Conservation (phyloP, 2,797 vertebrate genomes). For the Siniperca undulata region DNA sequence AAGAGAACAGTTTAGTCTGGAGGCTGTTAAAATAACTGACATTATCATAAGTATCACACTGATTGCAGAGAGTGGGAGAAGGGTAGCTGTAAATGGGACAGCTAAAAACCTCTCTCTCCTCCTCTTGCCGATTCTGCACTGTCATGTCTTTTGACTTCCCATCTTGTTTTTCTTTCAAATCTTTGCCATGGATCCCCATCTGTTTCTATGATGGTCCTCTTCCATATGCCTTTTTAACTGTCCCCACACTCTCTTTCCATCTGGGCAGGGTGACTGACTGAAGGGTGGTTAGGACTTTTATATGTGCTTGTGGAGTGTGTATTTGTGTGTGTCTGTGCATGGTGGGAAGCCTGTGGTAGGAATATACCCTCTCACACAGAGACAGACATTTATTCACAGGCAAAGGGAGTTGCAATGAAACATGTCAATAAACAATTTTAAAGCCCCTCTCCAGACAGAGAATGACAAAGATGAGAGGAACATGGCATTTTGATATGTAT, state of each 20-base stretch:
- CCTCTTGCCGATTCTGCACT: background rate
- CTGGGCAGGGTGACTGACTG: slow-evolving; percentile 25
- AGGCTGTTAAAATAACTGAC: slow-evolving; percentile 29
- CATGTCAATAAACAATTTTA: slow-evolving; percentile 24
- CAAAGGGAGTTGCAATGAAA: slow-evolving; percentile 25
- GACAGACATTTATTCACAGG: slow-evolving; percentile 27
- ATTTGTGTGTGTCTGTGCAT: background rate
- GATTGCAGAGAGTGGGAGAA: background rate
- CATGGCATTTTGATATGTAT: background rate
- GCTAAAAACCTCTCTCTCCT: slow-evolving; percentile 1
- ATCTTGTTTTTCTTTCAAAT: slow-evolving; percentile 25
- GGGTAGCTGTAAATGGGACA: background rate
- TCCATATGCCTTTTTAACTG: slow-evolving; percentile 12
- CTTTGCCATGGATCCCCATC: slow-evolving; percentile 32
- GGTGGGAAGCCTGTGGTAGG: slow-evolving; percentile 28
- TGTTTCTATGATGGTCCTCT: slow-evolving; percentile 38
- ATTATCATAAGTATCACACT: slow-evolving; percentile 25
- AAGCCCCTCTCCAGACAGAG: background rate
- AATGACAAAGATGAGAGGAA: slow-evolving; percentile 23
- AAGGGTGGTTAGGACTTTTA: slow-evolving; percentile 43
- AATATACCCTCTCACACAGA: slow-evolving; percentile 34
- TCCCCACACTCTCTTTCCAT: slow-evolving; percentile 46
- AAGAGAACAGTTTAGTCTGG: slow-evolving; percentile 25
- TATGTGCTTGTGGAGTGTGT: background rate
- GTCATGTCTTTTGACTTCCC: slow-evolving; percentile 1